These are phyloP conservation scores for Zaprionus obscuricornis DNA, from an alignment of 2,888 invertebrate species.

Conservation along the genomic window DNA sequence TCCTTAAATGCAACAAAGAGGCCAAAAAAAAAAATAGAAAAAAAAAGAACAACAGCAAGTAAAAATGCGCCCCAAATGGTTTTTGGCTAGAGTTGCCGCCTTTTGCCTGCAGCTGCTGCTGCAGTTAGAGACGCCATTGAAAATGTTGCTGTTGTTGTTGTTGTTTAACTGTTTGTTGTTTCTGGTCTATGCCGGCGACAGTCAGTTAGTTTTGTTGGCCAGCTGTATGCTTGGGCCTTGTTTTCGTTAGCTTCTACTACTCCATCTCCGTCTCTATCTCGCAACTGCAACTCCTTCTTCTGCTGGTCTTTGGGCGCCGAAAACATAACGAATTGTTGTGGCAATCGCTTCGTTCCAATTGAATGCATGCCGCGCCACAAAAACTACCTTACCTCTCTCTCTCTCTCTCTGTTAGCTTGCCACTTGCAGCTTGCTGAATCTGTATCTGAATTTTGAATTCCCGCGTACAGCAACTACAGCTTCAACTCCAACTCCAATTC, in stretches of 20 bases:
- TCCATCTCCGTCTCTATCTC: conserved; percentile 12
- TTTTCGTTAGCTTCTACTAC: too few species aligned
- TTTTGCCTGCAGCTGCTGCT: conserved; percentile 73
- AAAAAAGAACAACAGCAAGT: conserved; percentile 38
- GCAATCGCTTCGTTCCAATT: conserved; percentile 82
- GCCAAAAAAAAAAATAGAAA: conserved; percentile 31
- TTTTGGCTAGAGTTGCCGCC: conserved; percentile 55
- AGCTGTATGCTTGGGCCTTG: conserved; percentile 38
- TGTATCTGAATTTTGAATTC: conserved; percentile 33
- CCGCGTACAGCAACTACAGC: conserved; percentile 14
- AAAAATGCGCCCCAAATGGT: conserved; percentile 52
- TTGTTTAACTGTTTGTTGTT: conserved; percentile 23
- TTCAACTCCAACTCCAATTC: neutral
- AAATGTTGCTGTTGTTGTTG: conserved; percentile 45
- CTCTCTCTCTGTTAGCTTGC: conserved; percentile 8
- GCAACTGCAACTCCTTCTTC: conserved; percentile 9
- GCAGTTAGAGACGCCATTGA: conserved; percentile 67
- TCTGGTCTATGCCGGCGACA: conserved; percentile 52
- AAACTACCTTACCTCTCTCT: conserved; percentile 43
- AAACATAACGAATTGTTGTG: conserved; percentile 78
- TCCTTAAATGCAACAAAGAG: conserved; percentile 39
- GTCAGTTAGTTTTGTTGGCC: conserved; percentile 62
- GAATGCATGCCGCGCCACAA: conserved; percentile 73
- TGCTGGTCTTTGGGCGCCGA: conserved; percentile 56
- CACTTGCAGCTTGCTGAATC: conserved; percentile 31